phyloP scores from a whole-genome alignment of 2,888 invertebrate species.

The Blera fallax region DNA sequence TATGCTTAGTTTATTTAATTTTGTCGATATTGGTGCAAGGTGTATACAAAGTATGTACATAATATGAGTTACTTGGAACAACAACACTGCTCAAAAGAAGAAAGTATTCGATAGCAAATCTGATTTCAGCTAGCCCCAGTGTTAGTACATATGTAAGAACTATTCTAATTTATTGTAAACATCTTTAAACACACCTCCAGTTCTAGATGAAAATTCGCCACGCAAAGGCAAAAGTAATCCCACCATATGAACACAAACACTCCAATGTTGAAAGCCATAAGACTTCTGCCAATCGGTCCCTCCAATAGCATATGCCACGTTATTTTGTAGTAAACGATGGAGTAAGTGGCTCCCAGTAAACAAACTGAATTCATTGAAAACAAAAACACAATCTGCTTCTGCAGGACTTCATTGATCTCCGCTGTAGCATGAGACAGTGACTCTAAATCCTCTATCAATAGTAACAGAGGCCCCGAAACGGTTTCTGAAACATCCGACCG shows the following conservation, averaged over 20 bases:
- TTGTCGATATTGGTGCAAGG: too few species aligned
- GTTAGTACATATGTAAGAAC: not conserved
- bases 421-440: conserved; percentile 61
- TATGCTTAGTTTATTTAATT: too few species aligned
- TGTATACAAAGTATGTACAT: too few species aligned
- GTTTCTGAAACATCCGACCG: not conserved
- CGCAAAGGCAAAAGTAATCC: conserved; percentile 76
- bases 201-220: conserved; percentile 71
- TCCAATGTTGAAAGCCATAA: conserved; percentile 76
- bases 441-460: conserved; percentile 66
- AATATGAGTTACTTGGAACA: too few species aligned
- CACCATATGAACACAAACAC: conserved; percentile 77
- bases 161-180: not conserved
- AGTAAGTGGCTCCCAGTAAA: conserved; percentile 76
- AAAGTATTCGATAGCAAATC: too few species aligned
- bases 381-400: conserved; percentile 75
- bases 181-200: conserved; percentile 73
- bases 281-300: conserved; percentile 74
- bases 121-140: not conserved
- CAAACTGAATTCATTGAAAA: conserved; percentile 76
- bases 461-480: conserved; percentile 15
- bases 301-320: conserved; percentile 77
- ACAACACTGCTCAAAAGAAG: too few species aligned
- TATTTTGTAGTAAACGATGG: conserved; percentile 75
- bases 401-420: conserved; percentile 69